Evolutionary conservation across 2,888 invertebrate species (phyloP).

Genomic region (Corbicula japonica): DNA sequence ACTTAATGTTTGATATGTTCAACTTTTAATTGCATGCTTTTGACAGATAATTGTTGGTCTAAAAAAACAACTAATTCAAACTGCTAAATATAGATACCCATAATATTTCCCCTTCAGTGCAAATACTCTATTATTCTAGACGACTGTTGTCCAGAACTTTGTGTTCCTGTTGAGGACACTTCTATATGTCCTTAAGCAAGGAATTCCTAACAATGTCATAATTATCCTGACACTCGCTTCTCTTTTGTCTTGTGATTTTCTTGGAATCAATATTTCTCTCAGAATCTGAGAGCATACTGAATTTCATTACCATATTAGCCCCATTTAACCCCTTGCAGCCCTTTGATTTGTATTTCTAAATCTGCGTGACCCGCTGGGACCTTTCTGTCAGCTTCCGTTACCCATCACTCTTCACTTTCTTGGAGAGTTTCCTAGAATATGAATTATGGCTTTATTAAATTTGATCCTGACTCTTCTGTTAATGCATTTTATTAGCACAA

Average conservation of each 20-base stretch:
- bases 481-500: constrained; percentile 70
- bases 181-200: constrained; percentile 11
- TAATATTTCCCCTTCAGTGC: no score
- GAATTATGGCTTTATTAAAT: constrained; percentile 68
- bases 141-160: no score
- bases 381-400: constrained; percentile 38
- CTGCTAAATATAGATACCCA: no score
- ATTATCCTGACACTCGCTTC: constrained; percentile 19
- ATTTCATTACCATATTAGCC: constrained; percentile 69
- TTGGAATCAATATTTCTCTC: constrained; percentile 32
- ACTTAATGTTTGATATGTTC: no score
- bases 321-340: constrained; percentile 66
- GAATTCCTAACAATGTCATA: constrained; percentile 30
- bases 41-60: no score
- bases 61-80: no score
- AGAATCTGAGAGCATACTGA: constrained; percentile 16
- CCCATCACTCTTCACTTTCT: constrained; percentile 39
- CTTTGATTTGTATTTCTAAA: constrained; percentile 60
- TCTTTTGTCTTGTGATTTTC: constrained; percentile 34
- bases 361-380: constrained; percentile 63
- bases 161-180: constrained; percentile 2
- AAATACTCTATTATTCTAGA: no score
- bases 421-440: constrained; percentile 48
- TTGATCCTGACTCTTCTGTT: constrained; percentile 53
- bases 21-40: no score